Conservation (phyloP, 2,797 vertebrate genomes). For the Myotis planiceps region DNA sequence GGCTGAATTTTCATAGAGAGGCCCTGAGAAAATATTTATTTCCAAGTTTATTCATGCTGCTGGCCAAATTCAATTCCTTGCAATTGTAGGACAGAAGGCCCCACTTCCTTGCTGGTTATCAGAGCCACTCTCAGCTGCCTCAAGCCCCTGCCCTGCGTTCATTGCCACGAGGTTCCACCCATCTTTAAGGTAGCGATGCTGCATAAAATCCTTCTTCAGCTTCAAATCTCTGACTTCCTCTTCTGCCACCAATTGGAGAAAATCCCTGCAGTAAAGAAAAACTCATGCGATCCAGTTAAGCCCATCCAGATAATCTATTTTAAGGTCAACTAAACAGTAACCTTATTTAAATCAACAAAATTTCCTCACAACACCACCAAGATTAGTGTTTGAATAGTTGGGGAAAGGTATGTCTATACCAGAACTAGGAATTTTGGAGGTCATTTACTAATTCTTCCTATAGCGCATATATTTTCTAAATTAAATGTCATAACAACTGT, state of each 20-base stretch:
- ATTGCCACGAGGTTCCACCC: background rate
- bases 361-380: background rate
- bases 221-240: background rate
- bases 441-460: background rate
- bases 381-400: background rate
- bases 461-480: background rate
- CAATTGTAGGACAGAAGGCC: background rate
- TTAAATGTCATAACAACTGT: background rate
- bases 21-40: background rate
- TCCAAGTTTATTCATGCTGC: background rate
- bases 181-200: background rate
- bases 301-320: background rate
- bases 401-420: background rate
- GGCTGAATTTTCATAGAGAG: background rate
- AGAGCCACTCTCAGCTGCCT: background rate
- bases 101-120: background rate
- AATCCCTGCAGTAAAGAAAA: background rate
- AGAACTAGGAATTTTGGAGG: background rate
- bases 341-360: background rate
- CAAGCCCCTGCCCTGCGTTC: background rate
- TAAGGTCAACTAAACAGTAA: background rate
- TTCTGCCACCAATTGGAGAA: background rate
- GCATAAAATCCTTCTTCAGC: background rate
- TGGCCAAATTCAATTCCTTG: background rate
- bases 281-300: background rate